Evolutionary conservation across 2,113 vertebrate genomes (phyloP).

Genomic region (Pipra filicauda): DNA sequence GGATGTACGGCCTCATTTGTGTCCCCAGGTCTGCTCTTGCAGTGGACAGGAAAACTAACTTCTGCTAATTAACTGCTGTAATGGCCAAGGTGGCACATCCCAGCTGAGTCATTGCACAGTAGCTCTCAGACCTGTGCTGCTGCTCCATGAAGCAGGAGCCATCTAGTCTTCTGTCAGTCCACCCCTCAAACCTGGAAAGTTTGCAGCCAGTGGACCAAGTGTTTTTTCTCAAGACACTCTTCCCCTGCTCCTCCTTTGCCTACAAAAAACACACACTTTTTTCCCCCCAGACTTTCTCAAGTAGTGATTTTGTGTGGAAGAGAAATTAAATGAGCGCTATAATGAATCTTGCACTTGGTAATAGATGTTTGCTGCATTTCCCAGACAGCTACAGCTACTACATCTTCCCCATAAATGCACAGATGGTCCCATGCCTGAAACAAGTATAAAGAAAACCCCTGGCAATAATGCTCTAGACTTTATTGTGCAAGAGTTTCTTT

Average conservation of each 20-base stretch:
- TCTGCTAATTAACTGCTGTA: background rate
- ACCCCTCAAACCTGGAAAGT: background rate
- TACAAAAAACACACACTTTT: accelerated
- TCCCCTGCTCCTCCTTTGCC: background rate
- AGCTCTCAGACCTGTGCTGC: background rate
- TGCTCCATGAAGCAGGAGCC: background rate
- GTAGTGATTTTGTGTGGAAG: background rate
- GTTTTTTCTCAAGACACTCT: background rate
- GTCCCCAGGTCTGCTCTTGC: background rate
- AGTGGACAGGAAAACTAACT: background rate
- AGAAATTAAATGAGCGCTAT: background rate
- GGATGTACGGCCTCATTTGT: background rate
- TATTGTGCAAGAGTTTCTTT: background rate
- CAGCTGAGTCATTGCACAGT: background rate
- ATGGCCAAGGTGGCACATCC: background rate
- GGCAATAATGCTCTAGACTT: background rate
- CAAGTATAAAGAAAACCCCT: background rate
- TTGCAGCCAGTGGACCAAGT: background rate
- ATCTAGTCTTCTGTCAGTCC: background rate
- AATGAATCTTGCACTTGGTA: background rate
- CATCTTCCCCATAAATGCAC: background rate
- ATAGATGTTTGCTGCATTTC: background rate
- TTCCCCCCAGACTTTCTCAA: background rate
- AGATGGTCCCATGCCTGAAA: background rate
- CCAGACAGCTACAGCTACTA: background rate